These are phyloP conservation scores for Microplitis deprimator DNA, from an alignment of 2,888 invertebrate genomes.

Conservation along the genomic window DNA sequence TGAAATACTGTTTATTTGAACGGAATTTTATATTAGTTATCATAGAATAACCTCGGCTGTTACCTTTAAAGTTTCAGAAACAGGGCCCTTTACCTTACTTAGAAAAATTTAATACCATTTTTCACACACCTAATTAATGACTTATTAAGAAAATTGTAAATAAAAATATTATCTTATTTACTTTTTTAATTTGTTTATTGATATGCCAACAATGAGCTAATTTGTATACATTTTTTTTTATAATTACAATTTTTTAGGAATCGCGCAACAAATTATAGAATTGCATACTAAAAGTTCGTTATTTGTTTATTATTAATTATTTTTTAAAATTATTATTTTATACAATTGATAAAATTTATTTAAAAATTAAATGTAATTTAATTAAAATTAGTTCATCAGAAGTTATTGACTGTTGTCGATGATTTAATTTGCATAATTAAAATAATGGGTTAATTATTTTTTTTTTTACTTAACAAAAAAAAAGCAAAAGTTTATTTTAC, in stretches of 20 bases:
- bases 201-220: neutral
- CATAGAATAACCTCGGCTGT: too few relatives aligned
- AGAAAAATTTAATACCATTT: too few relatives aligned
- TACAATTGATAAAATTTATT: too few relatives aligned
- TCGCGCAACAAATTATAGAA: neutral
- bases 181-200: too few relatives aligned
- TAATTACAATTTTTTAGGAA: neutral
- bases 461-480: neutral
- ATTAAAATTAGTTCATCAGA: slow-evolving; percentile 11
- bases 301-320: neutral
- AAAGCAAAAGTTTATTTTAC: slow-evolving; percentile 2
- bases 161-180: too few relatives aligned
- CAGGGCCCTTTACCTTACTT: too few relatives aligned
- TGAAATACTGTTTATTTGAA: too few relatives aligned
- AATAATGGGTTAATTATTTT: slow-evolving; percentile 10
- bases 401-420: slow-evolving; percentile 11
- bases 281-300: neutral
- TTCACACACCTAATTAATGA: too few relatives aligned
- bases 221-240: neutral
- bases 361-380: slow-evolving; percentile 24
- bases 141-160: too few relatives aligned
- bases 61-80: too few relatives aligned
- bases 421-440: neutral
- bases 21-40: too few relatives aligned
- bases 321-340: neutral